These are phyloP conservation scores for Peucedramus taeniatus DNA, from an alignment of 2,113 vertebrate species.

Conservation along the genomic window DNA sequence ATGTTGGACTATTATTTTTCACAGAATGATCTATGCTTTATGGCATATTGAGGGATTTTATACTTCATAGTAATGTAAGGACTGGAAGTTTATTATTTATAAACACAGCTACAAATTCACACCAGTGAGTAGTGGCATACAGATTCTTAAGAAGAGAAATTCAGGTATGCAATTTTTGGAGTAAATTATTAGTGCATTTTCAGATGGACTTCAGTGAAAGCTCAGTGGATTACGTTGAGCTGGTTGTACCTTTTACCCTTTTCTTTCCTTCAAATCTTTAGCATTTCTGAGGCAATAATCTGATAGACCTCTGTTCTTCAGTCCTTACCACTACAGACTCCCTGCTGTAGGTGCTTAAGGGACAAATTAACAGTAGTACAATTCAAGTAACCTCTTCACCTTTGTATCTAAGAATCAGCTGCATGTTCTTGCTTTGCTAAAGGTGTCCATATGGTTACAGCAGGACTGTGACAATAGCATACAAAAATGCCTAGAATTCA, in stretches of 20 bases:
- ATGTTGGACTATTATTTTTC: conserved; percentile 44
- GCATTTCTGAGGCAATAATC: conserved; percentile 63
- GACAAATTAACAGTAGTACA: conserved; percentile 70
- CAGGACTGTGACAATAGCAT: conserved; percentile 24
- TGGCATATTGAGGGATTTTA: background rate
- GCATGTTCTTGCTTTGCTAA: conserved; percentile 41
- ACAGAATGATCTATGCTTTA: conserved; percentile 32
- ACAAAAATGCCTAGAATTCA: background rate
- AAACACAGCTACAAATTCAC: conserved; percentile 30
- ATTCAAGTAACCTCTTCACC: conserved; percentile 65
- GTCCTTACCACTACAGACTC: conserved; percentile 51
- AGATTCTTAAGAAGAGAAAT: conserved; percentile 26
- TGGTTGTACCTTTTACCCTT: conserved; percentile 47
- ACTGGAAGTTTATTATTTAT: conserved; percentile 35
- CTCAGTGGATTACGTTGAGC: conserved; percentile 46
- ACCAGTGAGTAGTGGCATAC: background rate
- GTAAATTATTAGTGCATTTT: conserved; percentile 38
- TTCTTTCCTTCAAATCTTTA: conserved; percentile 51
- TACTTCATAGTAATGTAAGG: background rate
- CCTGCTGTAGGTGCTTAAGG: conserved; percentile 56
- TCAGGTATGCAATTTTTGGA: conserved; percentile 14
- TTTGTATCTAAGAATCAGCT: conserved; percentile 63
- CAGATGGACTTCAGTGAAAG: conserved; percentile 22
- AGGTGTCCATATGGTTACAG: conserved; percentile 42
- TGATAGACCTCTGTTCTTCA: conserved; percentile 47